These are phyloP conservation scores for Phycodurus eques DNA, from an alignment of 2,113 vertebrate genomes.

Conservation along the genomic window DNA sequence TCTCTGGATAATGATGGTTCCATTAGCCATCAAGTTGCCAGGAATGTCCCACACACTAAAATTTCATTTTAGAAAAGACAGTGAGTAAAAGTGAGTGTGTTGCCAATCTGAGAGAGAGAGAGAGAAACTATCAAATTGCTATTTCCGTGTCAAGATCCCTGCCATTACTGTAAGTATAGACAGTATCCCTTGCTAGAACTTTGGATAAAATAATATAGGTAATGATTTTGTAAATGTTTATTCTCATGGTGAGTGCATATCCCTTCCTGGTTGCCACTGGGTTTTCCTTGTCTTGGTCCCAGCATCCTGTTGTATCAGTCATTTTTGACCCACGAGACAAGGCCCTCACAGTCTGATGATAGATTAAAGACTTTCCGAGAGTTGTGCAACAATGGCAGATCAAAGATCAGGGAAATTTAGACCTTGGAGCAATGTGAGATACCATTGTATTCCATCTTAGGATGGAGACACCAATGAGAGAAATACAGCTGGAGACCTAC, in stretches of 20 bases:
- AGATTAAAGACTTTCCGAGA: conserved; percentile 62
- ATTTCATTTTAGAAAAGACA: conserved; percentile 26
- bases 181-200: conserved; percentile 9
- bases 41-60: conserved; percentile 51
- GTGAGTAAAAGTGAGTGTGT: conserved; percentile 24
- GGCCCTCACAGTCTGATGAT: conserved; percentile 55
- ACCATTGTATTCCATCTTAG: conserved; percentile 60
- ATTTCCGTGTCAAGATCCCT: conserved; percentile 10
- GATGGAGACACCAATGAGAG: conserved; percentile 41
- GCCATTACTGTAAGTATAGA: conserved; percentile 9
- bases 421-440: conserved; percentile 26
- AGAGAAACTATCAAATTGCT: conserved; percentile 30
- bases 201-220: conserved; percentile 15
- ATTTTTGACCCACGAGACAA: conserved; percentile 40
- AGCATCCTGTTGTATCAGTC: conserved; percentile 50
- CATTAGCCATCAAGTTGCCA: conserved; percentile 58
- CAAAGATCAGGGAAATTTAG: conserved; percentile 44
- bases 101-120: conserved; percentile 4
- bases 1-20: conserved; percentile 59
- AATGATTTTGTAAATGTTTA: conserved; percentile 23
- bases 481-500: conserved; percentile 40
- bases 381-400: conserved; percentile 56
- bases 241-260: conserved; percentile 31
- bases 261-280: conserved; percentile 48
- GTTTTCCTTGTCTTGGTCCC: conserved; percentile 42